Base-by-base conservation (phyloP, 2,888 invertebrate species). In the Chrysolina haemoptera region DNA sequence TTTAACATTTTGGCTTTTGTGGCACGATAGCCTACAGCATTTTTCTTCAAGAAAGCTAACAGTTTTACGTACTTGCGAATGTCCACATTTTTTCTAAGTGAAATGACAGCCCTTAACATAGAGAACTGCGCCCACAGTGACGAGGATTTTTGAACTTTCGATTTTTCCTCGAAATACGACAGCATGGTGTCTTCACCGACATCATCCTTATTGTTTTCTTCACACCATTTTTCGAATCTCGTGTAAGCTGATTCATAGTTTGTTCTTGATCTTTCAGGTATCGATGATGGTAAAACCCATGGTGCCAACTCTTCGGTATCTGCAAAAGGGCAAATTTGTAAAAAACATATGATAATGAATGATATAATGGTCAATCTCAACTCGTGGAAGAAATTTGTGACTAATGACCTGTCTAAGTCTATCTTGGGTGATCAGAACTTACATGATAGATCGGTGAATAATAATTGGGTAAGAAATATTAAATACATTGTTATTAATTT, bases 151-250 rank as follows among this genome's bases (percentile, higher is more conserved):
- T 55, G 62, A 22, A 53, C 53, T 46, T 62, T 62, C 10, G 62
- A 50, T n/a, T 62, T 68, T 10, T 63, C 68, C 9, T 64, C 40
- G 12, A 73, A 63, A 63, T 68, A 73, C 2, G 46, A 18, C 18
- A 73, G 18, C 46, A 73, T 18, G 2, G 55, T 59, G 9, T 68
- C 41, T 63, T 73, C 68, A 10, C 41, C 62, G 20, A 73, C 48
- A 12, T 43, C 50, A 9, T 40, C 48, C 12, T 40, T 48, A n/a
- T 55, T 43, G 8, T 53, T 69, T 40, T 69, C 68, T 62, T 20
- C 18, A n/a, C 64, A 43, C 73, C 73, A 73, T 43, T 66, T 69
- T 12, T 63, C 46, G 53, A 73, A 73, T 9, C 41, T 20, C 12
- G 16, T 22, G 12, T 69, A 73, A 18, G 50, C 62, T 1, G 53